phyloP scores from a whole-genome alignment of 2,797 vertebrate genomes.

The Orestias chungarensis region DNA sequence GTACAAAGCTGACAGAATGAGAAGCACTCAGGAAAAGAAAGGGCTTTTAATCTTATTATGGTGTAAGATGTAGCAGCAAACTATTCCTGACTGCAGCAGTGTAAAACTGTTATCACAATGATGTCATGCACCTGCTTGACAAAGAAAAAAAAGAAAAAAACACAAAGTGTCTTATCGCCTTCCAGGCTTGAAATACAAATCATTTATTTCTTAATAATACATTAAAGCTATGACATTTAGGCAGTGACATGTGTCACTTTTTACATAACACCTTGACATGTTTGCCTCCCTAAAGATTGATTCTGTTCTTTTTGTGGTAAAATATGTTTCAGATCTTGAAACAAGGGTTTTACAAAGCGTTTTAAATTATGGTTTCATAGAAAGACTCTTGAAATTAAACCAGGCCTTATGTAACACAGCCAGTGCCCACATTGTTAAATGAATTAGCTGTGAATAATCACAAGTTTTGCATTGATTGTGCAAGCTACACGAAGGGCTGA shows the following conservation, averaged over 20 bases:
- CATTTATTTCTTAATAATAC: neutral
- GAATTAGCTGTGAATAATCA: neutral
- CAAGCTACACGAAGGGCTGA: neutral
- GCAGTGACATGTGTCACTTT: neutral
- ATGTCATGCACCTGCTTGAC: constrained; percentile 38
- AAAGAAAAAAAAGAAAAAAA: neutral
- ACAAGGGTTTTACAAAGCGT: neutral
- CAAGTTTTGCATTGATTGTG: neutral
- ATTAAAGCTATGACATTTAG: neutral
- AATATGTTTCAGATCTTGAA: neutral
- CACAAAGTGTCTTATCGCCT: neutral
- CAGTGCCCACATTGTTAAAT: neutral
- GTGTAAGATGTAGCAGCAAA: constrained; percentile 31
- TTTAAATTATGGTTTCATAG: neutral
- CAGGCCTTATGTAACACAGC: neutral
- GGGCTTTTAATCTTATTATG: constrained; percentile 51
- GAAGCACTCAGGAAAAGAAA: constrained; percentile 53
- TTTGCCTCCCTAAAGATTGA: neutral
- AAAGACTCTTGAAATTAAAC: neutral
- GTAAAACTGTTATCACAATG: constrained; percentile 23
- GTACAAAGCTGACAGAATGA: constrained; percentile 33
- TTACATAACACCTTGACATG: neutral
- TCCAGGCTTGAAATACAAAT: neutral
- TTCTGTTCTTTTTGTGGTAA: neutral
- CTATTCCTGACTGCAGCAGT: constrained; percentile 32